phyloP scores from a whole-genome alignment of 1,140 invertebrate genomes.

The Drosophila ambigua region DNA sequence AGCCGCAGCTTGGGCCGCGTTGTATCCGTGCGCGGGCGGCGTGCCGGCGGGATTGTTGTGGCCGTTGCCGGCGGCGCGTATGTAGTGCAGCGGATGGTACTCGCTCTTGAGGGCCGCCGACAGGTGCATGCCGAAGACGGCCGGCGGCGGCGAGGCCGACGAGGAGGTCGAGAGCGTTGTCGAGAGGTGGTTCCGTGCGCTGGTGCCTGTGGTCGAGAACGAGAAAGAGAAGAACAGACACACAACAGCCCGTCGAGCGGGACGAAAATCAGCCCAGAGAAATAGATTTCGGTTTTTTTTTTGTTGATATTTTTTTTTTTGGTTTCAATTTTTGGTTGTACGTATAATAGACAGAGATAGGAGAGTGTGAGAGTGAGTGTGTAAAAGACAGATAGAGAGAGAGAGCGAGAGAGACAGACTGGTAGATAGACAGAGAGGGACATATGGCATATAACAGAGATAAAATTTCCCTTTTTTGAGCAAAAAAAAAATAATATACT shows the following conservation, averaged over 20 bases:
- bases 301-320: conserved; percentile 43
- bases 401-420: conserved; percentile 24
- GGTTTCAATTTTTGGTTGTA: conserved; percentile 30
- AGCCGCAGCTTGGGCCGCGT: conserved; percentile 39
- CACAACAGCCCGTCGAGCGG: conserved; percentile 82
- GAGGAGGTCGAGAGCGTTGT: conserved; percentile 78
- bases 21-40: conserved; percentile 62
- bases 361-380: conserved; percentile 46
- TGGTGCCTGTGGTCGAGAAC: conserved; percentile 80
- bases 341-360: conserved; percentile 59
- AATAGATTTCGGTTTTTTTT: conserved; percentile 67
- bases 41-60: conserved; percentile 58
- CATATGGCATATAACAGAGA: conserved; percentile 47
- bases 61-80: conserved; percentile 66
- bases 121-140: conserved; percentile 75
- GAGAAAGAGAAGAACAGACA: conserved; percentile 84
- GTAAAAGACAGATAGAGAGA: conserved; percentile 37
- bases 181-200: conserved; percentile 79
- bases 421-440: conserved; percentile 29
- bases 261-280: conserved; percentile 84
- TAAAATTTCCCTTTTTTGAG: conserved; percentile 54
- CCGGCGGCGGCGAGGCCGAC: conserved; percentile 75
- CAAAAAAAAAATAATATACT: conserved; percentile 52
- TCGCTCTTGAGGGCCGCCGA: conserved; percentile 77
- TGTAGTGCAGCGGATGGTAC: conserved; percentile 72